A percentile compares a stretch with the other conserved stretches of the same genome.
Evolutionary conservation across 2,113 vertebrate genomes (phyloP).

Genomic region (Zingel zingel): DNA sequence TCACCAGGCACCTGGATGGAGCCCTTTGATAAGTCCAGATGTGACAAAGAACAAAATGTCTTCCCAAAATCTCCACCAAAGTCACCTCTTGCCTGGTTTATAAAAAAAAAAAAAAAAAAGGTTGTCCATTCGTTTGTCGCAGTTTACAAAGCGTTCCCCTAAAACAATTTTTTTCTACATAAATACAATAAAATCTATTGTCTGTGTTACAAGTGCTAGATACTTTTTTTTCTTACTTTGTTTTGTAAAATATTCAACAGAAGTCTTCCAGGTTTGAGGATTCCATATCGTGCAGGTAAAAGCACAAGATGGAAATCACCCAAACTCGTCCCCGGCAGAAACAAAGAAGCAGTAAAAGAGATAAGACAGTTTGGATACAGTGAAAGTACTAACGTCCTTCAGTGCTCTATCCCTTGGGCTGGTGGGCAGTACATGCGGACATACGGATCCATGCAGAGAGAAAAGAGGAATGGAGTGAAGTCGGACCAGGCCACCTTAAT

Average conservation of each 20-base stretch:
- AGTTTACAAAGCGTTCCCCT: constrained; percentile 79
- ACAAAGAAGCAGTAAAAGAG: constrained; percentile 47
- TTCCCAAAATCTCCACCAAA: constrained; percentile 59
- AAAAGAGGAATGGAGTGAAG: constrained; percentile 62
- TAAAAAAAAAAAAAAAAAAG: constrained; percentile 58
- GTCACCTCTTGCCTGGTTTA: constrained; percentile 54
- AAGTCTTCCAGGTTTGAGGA: constrained; percentile 84
- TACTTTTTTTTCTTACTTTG: constrained; percentile 68
- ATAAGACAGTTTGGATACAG: constrained; percentile 66
- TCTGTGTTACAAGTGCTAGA: constrained; percentile 91
- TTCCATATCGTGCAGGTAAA: constrained; percentile 84
- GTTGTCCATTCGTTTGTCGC: constrained; percentile 75
- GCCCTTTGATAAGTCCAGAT: constrained; percentile 80
- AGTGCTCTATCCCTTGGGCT: constrained; percentile 81
- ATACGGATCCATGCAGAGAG: constrained; percentile 89
- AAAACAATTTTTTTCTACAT: constrained; percentile 89
- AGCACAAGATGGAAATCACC: constrained; percentile 83
- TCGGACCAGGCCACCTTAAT: constrained; percentile 83
- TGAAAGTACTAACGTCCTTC: constrained; percentile 77
- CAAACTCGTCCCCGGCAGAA: constrained; percentile 52
- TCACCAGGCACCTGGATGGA: constrained; percentile 78
- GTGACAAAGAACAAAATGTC: constrained; percentile 68
- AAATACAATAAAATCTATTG: constrained; percentile 90
- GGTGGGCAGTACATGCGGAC: constrained; percentile 89
- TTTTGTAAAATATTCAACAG: constrained; percentile 86